phyloP scores from a whole-genome alignment of 2,888 invertebrate genomes.

The Diaprepes abbreviatus region DNA sequence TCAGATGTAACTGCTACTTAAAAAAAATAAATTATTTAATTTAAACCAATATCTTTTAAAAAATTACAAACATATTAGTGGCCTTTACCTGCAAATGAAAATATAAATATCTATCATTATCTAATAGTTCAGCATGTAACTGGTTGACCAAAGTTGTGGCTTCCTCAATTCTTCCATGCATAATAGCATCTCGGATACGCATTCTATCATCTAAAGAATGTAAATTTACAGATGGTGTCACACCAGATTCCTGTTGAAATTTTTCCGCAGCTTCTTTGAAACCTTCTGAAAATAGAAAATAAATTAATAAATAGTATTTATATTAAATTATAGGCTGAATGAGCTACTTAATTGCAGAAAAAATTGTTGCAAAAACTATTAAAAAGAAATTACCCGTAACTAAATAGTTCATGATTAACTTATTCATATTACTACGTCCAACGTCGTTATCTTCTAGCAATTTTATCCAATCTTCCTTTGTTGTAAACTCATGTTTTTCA shows the following conservation, averaged over 20 bases:
- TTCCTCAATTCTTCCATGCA: conserved; percentile 91
- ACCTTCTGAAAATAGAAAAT: conserved; percentile 74
- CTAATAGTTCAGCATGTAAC: conserved; percentile 93
- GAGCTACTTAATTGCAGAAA: too few species aligned
- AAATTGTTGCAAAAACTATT: conserved; percentile 58
- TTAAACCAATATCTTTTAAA: too few species aligned
- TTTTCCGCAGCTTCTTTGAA: conserved; percentile 98
- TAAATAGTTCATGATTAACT: conserved; percentile 98
- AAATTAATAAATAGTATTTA: conserved; percentile 4
- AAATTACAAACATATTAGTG: too few species aligned
- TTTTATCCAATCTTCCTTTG: conserved; percentile 82
- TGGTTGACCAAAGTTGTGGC: conserved; percentile 95
- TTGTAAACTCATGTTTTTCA: conserved; percentile 68
- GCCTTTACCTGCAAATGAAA: conserved; percentile 97
- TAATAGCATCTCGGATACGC: conserved; percentile 93
- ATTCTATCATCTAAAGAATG: conserved; percentile 93
- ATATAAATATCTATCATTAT: conserved; percentile 94
- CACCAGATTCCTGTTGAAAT: conserved; percentile 94
- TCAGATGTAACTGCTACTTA: conserved; percentile 86
- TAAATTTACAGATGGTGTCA: conserved; percentile 82
- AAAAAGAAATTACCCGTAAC: conserved; percentile 81
- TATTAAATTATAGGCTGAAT: too few species aligned
- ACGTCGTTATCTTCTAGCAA: conserved; percentile 84
- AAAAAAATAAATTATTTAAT: conserved; percentile 29
- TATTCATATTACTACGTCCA: conserved; percentile 94